These are phyloP conservation scores for Grammomys surdaster DNA, from an alignment of 2,113 vertebrate species.

Conservation along the genomic window DNA sequence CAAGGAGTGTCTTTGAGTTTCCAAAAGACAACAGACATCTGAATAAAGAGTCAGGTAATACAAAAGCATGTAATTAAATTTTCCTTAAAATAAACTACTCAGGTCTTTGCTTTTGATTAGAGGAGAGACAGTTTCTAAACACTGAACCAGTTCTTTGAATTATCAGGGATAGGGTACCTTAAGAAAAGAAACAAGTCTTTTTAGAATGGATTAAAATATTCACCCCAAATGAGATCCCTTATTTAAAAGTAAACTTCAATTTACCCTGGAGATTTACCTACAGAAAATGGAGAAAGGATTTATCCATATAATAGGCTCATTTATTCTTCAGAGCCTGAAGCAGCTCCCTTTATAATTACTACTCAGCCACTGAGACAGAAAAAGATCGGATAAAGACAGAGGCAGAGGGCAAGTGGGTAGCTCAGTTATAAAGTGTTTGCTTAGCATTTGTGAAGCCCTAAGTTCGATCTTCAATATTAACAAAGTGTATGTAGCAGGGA, in stretches of 20 bases:
- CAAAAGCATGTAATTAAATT: slow-evolving; percentile 65
- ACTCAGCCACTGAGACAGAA: neutral
- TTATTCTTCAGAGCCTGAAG: neutral
- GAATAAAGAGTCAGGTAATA: slow-evolving; percentile 60
- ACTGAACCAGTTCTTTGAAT: slow-evolving; percentile 30
- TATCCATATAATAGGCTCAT: neutral
- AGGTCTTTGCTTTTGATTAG: slow-evolving; percentile 62
- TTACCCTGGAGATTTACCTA: neutral
- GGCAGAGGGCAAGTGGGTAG: neutral
- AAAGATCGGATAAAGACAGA: neutral
- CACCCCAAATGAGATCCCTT: neutral
- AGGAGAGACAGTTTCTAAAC: slow-evolving; percentile 48
- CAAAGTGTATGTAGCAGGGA: neutral
- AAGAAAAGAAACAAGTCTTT: neutral
- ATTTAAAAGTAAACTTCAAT: neutral
- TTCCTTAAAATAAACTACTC: slow-evolving; percentile 44
- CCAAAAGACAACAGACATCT: slow-evolving; percentile 67
- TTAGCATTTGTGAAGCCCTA: neutral
- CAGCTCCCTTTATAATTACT: neutral
- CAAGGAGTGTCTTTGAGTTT: slow-evolving; percentile 61
- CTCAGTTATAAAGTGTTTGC: neutral
- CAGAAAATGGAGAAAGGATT: neutral
- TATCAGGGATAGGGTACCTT: neutral
- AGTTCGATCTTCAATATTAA: neutral
- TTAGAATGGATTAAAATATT: slow-evolving; percentile 15